phyloP scores from a whole-genome alignment of 35 echinoderm and acorn worm genomes.

The Strongylocentrotus purpuratus region DNA sequence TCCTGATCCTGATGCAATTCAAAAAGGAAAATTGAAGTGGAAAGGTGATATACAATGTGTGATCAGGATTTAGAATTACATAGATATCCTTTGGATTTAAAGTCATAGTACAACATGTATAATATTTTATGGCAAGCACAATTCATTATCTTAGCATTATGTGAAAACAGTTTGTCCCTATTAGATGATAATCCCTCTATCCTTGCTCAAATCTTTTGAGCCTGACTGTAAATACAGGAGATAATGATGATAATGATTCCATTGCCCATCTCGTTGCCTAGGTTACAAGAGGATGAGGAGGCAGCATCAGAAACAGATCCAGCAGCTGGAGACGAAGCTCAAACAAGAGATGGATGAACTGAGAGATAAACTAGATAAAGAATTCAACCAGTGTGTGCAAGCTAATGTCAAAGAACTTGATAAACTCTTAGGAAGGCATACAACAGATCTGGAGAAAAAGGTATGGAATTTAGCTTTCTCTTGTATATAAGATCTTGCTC shows the following conservation, averaged over 20 bases:
- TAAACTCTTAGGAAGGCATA: slow-evolving; percentile 72
- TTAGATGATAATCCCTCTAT: no score
- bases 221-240: no score
- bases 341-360: slow-evolving; percentile 84
- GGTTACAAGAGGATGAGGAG: slow-evolving; percentile 93
- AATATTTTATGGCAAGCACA: no score
- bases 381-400: slow-evolving; percentile 87
- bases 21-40: no score
- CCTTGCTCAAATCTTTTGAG: no score
- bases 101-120: no score
- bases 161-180: no score
- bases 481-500: not conserved
- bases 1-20: no score
- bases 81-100: no score
- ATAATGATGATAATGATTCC: not conserved
- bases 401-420: slow-evolving; percentile 85
- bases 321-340: slow-evolving; percentile 82
- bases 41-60: no score
- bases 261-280: not conserved
- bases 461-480: slow-evolving; percentile 43
- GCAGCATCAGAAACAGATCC: slow-evolving; percentile 91
- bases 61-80: no score
- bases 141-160: no score
- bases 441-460: slow-evolving; percentile 80
- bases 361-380: slow-evolving; percentile 90